Evolutionary conservation across 2,888 invertebrate genomes (phyloP), one percentile per base, ranked within the genome.

Genomic region (Autographa pulchrina): DNA sequence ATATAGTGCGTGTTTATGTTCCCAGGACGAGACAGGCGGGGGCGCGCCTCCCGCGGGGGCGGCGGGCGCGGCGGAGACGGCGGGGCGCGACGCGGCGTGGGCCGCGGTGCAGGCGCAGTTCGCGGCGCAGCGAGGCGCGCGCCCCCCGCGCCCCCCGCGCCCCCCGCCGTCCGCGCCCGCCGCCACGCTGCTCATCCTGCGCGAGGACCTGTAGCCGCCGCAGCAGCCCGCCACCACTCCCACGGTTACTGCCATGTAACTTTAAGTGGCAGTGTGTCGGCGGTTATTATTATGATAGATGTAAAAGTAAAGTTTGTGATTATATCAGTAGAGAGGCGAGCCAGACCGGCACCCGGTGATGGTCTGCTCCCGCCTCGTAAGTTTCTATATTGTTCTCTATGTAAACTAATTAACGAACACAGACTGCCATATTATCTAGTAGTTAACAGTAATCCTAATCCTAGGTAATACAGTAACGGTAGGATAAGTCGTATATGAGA

Each of bases 41-140:
- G 69, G 54, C 62, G 70, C 62, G 60, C 5, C 69, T 8, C 58
- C 75, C 38, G n/a, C 66, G 32, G 64, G 16, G 43, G 25, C 72
- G 63, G 58, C 70, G 72, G 48, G n/a, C 62, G 64, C 62, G 68
- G 75, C 72, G 60, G 66, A 76, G 70, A 59, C 25, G 68, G 62
- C 16, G 62, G 71, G 71, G 74, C 88, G 91, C 25, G 89, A 90
- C 82, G 85, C 89, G 64, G 92, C 89, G 67, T 94, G 93, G 94
- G 92, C 89, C 85, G 94, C 93, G 48, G 94, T 93, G 89, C 92
- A 92, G 75, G 92, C 92, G 77, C 93, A 94, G 91, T 74, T 94
- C 73, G 89, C 88, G n/a, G 87, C 90, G 62, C 1, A 82, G 72
- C 85, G 78, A 83, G 71, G 76, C 74, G 66, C 75, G 62, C 81